Conservation (phyloP, 2,888 invertebrate species). For the Muschampia staudingeri region DNA sequence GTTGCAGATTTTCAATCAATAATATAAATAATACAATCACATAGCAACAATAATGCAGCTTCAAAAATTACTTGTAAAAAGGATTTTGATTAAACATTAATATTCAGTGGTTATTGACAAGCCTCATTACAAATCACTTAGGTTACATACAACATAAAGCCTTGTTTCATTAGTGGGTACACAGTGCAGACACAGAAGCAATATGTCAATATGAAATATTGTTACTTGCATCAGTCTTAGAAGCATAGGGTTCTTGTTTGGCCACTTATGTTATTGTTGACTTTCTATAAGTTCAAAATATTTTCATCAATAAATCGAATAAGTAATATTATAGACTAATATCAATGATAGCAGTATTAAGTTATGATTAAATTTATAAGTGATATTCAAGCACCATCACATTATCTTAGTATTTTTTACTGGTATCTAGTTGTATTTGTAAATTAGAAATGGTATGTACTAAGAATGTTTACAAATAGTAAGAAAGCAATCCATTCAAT, state of each 20-base stretch:
- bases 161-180: conserved; percentile 65
- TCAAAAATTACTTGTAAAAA: conserved; percentile 27
- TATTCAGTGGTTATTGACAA: background rate
- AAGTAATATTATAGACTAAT: background rate
- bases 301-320: conserved; percentile 53
- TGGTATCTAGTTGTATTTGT: background rate
- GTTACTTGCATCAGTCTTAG: conserved; percentile 91
- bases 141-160: conserved; percentile 27
- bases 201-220: conserved; percentile 79
- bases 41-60: background rate
- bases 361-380: background rate
- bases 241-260: conserved; percentile 82
- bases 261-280: conserved; percentile 87
- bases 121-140: background rate
- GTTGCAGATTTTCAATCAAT: no score
- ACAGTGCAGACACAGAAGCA: conserved; percentile 83
- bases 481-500: conserved; percentile 13
- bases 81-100: background rate
- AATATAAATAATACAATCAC: background rate
- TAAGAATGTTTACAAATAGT: background rate
- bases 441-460: background rate
- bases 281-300: conserved; percentile 88
- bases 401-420: background rate
- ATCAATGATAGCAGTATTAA: background rate
- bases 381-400: background rate